Evolutionary conservation across 2,888 invertebrate species (phyloP).

Genomic region (Leptopilina drosophilae): DNA sequence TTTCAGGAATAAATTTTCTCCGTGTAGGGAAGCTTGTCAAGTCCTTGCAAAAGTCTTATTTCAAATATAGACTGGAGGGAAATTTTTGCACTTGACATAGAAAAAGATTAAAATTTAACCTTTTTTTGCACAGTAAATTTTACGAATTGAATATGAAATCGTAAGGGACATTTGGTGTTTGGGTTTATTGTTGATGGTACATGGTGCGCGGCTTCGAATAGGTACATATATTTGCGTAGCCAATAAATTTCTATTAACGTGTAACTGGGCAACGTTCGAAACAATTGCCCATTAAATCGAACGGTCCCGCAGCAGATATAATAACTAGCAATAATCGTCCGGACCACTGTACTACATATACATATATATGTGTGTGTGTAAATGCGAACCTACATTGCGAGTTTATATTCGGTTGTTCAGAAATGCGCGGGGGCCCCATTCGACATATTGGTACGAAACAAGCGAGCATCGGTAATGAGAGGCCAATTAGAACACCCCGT

Average conservation of each 20-base stretch:
- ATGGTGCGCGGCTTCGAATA: neutral
- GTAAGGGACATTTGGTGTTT: neutral
- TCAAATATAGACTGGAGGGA: no score
- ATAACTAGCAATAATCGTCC: slow-evolving; percentile 74
- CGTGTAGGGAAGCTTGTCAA: no score
- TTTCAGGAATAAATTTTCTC: no score
- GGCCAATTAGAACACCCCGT: slow-evolving; percentile 76
- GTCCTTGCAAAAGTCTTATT: no score
- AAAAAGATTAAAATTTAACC: neutral
- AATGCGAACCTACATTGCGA: no score
- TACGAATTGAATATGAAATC: slow-evolving; percentile 16
- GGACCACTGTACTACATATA: slow-evolving; percentile 55
- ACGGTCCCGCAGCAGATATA: slow-evolving; percentile 75
- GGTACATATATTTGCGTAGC: slow-evolving; percentile 33
- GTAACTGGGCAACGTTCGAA: slow-evolving; percentile 67
- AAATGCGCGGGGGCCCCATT: slow-evolving; percentile 45
- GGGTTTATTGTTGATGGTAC: neutral
- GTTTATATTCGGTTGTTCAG: slow-evolving; percentile 61
- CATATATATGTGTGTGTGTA: no score
- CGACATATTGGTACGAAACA: slow-evolving; percentile 64
- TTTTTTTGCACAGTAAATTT: neutral
- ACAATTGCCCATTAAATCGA: slow-evolving; percentile 76
- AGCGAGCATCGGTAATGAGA: slow-evolving; percentile 77
- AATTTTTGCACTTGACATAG: no score
- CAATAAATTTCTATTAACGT: slow-evolving; percentile 75